Base-by-base conservation (phyloP, 2,888 invertebrate species). In the Leptothorax acervorum region DNA sequence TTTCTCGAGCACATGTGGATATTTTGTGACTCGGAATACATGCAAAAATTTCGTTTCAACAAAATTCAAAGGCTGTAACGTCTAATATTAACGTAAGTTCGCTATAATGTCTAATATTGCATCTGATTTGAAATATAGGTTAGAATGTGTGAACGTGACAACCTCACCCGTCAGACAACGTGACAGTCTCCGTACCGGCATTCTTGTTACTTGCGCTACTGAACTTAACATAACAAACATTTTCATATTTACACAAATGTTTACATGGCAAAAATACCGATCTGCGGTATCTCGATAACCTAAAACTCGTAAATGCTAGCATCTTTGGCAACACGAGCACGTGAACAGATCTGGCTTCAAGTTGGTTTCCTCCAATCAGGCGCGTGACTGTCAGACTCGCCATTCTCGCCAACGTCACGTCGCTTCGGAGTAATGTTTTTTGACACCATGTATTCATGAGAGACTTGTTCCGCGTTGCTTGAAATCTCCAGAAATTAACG, bases 111-210 rank as follows among this genome's bases (percentile, higher is more conserved):
- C 35, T 63, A 4, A 18, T 31, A 39, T 23, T 42, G 11, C 3
- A 23, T 9, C 35, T 51, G 18, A 15, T 2, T 23, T 15, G 11
- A 3, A 15, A 8, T 60, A 71, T 73, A 86, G 85, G 82, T 88
- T 88, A 88, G 15, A 35, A 45, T 76, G n/a, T 35, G 74, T 15
- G 39, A 78, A 53, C 8, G 8, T n/a, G 48, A 65, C 42, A 57
- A 55, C 31, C 96, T 95, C 95, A 97, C 97, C 96, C 96, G 94
- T 96, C 96, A 28, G 96, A 95, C 92, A 97, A 96, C 45, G 95
- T 11, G 45, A 89, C 76, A 51, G 88, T 53, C 18, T 88, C 45
- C 1, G 11, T 60, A 0, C 57, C 51, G 31, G 18, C 15, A 18
- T 53, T 2, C 45, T 68, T 51, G 71, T 42, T 82, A 74, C 84